Percentiles rank a stretch among this genome's conserved stretches.
These are phyloP conservation scores for Amphiura filiformis DNA, from an alignment of 35 echinoderm and acorn worm genomes.

Conservation along the genomic window DNA sequence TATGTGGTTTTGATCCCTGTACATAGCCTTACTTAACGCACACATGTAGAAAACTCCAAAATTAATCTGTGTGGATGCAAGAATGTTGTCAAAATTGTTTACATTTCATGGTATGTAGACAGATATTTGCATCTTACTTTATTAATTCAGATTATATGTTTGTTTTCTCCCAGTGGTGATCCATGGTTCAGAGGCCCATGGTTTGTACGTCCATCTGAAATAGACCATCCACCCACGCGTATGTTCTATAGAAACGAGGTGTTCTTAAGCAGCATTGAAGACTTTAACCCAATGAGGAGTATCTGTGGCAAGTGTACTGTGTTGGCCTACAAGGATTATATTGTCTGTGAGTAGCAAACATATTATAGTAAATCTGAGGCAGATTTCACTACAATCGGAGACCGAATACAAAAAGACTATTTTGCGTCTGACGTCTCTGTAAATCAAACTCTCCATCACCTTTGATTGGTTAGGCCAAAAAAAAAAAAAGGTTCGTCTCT, in stretches of 20 bases:
- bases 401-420: too few relatives aligned
- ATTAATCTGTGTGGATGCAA: too few relatives aligned
- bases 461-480: too few relatives aligned
- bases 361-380: neutral
- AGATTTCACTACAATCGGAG: too few relatives aligned
- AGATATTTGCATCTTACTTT: neutral
- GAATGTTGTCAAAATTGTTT: neutral
- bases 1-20: too few relatives aligned
- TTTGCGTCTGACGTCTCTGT: too few relatives aligned
- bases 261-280: constrained; percentile 87
- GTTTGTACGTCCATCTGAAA: constrained; percentile 85
- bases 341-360: constrained; percentile 68
- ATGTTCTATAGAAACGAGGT: constrained; percentile 96
- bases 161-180: constrained; percentile 47
- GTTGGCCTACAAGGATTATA: constrained; percentile 89
- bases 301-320: constrained; percentile 68
- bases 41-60: too few relatives aligned
- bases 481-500: too few relatives aligned
- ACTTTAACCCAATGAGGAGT: constrained; percentile 63
- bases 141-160: neutral
- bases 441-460: too few relatives aligned
- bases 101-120: neutral
- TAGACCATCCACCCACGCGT: constrained; percentile 68
- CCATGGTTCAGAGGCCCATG: constrained; percentile 74
- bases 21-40: too few relatives aligned